Evolutionary conservation across 35 echinoderm and acorn worm genomes (phyloP), one percentile per base, ranked within the genome.

Genomic region (Lytechinus variegatus): DNA sequence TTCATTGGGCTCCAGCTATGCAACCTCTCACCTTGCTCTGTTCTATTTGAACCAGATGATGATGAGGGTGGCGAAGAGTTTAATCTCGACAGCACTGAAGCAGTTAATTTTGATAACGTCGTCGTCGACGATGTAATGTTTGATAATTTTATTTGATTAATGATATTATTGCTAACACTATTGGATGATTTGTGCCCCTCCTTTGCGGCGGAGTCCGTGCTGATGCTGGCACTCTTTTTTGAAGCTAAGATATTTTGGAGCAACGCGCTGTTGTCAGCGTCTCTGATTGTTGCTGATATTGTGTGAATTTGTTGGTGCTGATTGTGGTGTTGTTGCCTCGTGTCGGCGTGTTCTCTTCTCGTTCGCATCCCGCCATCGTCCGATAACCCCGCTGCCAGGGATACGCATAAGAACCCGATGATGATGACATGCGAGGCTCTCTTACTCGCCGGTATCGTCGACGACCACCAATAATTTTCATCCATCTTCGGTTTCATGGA

Each of bases 371-470:
- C 92, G 52, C 92, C 92, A 55, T 54, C 92, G 53, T 93, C 53
- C 28, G 92, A 93, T 93, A 93, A 57, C 8, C 92, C 92, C 11
- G 92, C 92, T 16, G 92, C 92, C 27, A 93, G 54, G 92, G 92
- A 56, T 27, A 93, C 92, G 53, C 92, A 93, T 57, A 93, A 93
- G 54, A 93, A 93, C 13, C 92, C 92, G 54, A 93, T 93, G 54
- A 93, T 93, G 52, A 93, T 93, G 9, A 93, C 55, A 19, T 93
- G 92, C 55, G 92, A 93, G 52, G 92, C 92, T 55, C 92, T 33
- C 54, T 93, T 93, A 57, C 92, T 93, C 92, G 92, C 92, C 92
- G 92, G 92, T 55, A 93, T 90, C 88, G 88, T n/a, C 88, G 88
- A 93, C 13, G 53, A 93, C 92, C 92, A 57, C 92, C 92, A 93